Conservation (phyloP, 2,797 vertebrate genomes). For the Enteromius anoplus region DNA sequence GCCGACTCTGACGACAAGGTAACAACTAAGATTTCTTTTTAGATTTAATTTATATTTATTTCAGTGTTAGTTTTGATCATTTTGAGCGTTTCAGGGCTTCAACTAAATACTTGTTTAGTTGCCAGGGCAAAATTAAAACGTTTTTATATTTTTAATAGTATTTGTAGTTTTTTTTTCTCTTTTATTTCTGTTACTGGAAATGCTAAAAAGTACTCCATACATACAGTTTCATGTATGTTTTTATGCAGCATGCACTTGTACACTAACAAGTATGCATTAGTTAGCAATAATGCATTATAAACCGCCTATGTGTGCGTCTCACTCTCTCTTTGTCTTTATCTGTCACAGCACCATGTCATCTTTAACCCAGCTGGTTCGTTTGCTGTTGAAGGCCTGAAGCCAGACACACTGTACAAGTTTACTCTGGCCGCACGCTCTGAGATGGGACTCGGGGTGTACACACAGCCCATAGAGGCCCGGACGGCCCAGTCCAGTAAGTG, state of each 20-base stretch:
- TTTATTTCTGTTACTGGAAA: background rate
- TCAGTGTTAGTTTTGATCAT: background rate
- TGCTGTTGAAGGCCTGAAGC: conserved; percentile 89
- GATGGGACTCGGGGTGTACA: conserved; percentile 90
- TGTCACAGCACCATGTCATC: conserved; percentile 82
- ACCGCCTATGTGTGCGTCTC: background rate
- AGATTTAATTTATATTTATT: background rate
- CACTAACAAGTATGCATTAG: background rate
- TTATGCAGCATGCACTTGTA: background rate
- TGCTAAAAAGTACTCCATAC: too few species aligned
- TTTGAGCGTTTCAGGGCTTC: background rate
- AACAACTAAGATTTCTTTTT: conserved; percentile 1
- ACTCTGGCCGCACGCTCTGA: conserved; percentile 90
- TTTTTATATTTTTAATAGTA: too few species aligned
- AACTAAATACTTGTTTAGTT: background rate
- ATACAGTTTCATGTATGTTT: too few species aligned
- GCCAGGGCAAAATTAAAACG: background rate
- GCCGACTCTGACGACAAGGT: conserved; percentile 85
- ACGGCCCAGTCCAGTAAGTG: conserved; percentile 95
- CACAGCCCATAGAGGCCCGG: conserved; percentile 82
- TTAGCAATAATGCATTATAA: background rate
- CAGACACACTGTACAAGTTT: conserved; percentile 90
- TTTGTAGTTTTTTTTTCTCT: background rate
- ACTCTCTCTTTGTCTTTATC: background rate
- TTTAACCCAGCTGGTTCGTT: conserved; percentile 86